phyloP scores from a whole-genome alignment of 2,797 vertebrate genomes.

The Chromis chromis region DNA sequence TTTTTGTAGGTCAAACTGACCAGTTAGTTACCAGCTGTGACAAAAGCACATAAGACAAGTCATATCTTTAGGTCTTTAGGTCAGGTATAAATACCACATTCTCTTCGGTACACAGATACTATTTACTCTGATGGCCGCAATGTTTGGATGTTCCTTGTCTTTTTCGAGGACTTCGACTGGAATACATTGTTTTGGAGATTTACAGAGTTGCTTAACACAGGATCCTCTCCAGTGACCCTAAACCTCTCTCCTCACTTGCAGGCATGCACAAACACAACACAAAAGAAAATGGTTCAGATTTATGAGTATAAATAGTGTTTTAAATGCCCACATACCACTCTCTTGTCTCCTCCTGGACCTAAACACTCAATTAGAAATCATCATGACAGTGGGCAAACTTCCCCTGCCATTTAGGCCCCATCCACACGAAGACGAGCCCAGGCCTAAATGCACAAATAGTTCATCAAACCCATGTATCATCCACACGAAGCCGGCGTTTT shows the following conservation, averaged over 20 bases:
- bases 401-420: constrained; percentile 4
- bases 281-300: constrained; percentile 19
- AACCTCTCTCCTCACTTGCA: constrained; percentile 12
- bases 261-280: constrained; percentile 34
- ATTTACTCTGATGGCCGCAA: constrained; percentile 37
- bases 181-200: constrained; percentile 56
- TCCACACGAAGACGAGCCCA: too few species aligned
- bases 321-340: constrained; percentile 24
- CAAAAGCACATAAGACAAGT: constrained; percentile 11
- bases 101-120: constrained; percentile 32
- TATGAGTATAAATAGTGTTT: constrained; percentile 9
- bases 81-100: constrained; percentile 26
- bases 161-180: constrained; percentile 30
- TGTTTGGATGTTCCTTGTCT: constrained; percentile 50
- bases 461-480: too few species aligned
- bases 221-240: constrained; percentile 26
- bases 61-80: constrained; percentile 32
- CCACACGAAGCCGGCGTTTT: too few species aligned
- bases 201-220: constrained; percentile 40
- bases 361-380: constrained; percentile 53
- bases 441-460: too few species aligned
- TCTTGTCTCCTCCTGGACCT: constrained; percentile 23
- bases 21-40: constrained; percentile 30
- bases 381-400: constrained; percentile 46
- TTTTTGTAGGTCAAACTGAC: constrained; percentile 18